These are phyloP conservation scores for Ciconia stormi DNA, from an alignment of 2,113 vertebrate species.

Conservation along the genomic window DNA sequence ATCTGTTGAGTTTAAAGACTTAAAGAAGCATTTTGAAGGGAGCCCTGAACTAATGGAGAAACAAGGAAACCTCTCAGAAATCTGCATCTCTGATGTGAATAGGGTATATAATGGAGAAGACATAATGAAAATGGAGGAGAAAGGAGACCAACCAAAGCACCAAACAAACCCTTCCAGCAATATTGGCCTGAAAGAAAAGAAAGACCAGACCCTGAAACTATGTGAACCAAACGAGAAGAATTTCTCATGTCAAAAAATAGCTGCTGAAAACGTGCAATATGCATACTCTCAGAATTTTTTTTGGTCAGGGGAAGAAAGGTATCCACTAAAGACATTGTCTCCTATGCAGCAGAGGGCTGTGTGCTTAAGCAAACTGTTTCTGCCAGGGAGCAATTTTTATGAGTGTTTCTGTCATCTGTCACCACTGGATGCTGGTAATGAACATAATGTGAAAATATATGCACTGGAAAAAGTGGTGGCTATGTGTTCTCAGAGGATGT, in stretches of 20 bases:
- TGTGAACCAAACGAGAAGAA: background rate
- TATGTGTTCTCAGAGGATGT: constrained; percentile 69
- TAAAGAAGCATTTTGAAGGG: background rate
- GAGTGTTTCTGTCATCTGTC: background rate
- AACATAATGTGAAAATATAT: constrained; percentile 14
- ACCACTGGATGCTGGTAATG: background rate
- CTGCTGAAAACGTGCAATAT: background rate
- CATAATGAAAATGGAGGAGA: background rate
- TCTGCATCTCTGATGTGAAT: background rate
- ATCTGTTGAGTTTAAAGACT: background rate
- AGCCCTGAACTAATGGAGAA: background rate
- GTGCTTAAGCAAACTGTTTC: background rate
- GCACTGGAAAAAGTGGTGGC: constrained; percentile 64
- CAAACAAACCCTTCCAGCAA: background rate
- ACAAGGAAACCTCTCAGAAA: background rate
- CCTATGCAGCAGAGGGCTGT: background rate
- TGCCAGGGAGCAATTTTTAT: background rate
- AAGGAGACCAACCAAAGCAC: background rate
- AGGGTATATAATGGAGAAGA: background rate
- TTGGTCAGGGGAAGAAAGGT: background rate
- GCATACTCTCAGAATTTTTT: background rate
- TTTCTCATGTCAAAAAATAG: background rate
- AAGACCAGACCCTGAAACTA: background rate
- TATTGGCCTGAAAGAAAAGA: background rate
- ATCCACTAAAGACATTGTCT: background rate